These are phyloP conservation scores for Zaprionus bogoriensis DNA, from an alignment of 2,888 invertebrate genomes.

Conservation along the genomic window DNA sequence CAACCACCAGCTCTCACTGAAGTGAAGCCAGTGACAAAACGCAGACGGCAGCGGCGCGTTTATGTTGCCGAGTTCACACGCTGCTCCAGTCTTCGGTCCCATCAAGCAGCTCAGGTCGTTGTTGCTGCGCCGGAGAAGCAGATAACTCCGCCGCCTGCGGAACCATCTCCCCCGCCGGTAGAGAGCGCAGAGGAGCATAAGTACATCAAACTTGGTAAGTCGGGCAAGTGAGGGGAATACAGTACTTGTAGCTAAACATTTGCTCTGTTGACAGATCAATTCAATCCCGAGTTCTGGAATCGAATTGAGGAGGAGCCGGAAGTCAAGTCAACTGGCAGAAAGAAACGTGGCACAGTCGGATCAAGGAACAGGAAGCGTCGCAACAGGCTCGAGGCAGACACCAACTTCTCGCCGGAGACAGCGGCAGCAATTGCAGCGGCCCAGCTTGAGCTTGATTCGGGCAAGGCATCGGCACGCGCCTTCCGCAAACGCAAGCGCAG, in stretches of 20 bases:
- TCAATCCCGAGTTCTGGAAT: conserved; percentile 54
- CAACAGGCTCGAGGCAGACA: conserved; percentile 42
- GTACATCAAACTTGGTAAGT: conserved; percentile 45
- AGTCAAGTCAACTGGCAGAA: conserved; percentile 45
- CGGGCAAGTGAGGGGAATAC: not conserved
- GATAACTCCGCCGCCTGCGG: conserved; percentile 13
- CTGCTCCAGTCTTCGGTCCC: conserved; percentile 55
- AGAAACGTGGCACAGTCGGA: conserved; percentile 35
- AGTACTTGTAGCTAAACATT: not conserved
- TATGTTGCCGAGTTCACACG: conserved; percentile 51
- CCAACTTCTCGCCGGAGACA: conserved; percentile 51
- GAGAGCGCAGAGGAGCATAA: conserved; percentile 42
- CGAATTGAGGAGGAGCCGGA: conserved; percentile 56
- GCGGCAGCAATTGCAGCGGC: conserved; percentile 57
- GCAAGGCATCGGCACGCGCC: conserved; percentile 34
- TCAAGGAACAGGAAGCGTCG: conserved; percentile 44
- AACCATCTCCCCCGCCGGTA: conserved; percentile 47
- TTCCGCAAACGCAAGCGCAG: conserved; percentile 54
- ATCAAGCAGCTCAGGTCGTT: conserved; percentile 19
- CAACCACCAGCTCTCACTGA: conserved; percentile 9
- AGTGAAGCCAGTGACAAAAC: conserved; percentile 20
- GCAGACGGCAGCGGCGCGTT: conserved; percentile 53
- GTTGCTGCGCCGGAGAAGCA: conserved; percentile 5
- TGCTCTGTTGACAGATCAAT: conserved; percentile 37
- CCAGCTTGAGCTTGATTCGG: conserved; percentile 57